Conservation (phyloP, 2,113 vertebrate genomes). For the Aphelocoma coerulescens region DNA sequence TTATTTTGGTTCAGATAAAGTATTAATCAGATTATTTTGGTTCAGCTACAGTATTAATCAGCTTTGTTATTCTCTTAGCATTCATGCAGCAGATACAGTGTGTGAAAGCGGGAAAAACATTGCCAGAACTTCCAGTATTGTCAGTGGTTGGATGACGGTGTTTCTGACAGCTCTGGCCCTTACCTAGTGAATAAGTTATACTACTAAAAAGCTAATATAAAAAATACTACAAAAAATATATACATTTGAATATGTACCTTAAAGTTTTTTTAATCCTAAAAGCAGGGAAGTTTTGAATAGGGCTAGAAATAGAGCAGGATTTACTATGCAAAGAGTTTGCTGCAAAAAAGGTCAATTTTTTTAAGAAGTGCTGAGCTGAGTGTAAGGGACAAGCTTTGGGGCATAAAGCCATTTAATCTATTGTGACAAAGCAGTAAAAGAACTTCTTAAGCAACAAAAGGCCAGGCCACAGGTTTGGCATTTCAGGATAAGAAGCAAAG, state of each 20-base stretch:
- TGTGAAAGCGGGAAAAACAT: background rate
- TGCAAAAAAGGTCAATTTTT: background rate
- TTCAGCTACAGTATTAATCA: background rate
- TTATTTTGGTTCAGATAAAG: background rate
- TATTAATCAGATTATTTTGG: background rate
- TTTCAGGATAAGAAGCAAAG: constrained; percentile 15
- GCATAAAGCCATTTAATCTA: background rate
- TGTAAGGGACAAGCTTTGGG: background rate
- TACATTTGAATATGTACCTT: background rate
- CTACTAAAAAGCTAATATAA: background rate
- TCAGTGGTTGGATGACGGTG: background rate
- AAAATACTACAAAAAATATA: background rate
- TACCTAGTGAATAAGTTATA: background rate
- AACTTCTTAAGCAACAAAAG: constrained; percentile 15
- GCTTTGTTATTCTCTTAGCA: background rate
- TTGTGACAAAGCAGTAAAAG: background rate
- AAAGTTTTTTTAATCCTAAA: background rate
- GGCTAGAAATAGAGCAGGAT: background rate
- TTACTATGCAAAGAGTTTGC: background rate
- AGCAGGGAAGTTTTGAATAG: background rate
- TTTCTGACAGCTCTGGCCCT: background rate
- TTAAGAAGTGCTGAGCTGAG: background rate
- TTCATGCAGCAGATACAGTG: background rate
- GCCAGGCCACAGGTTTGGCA: background rate
- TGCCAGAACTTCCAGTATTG: background rate